Evolutionary conservation across 2,113 vertebrate species (phyloP).

Genomic region (Oryctolagus cuniculus): mOryCun1.1 NC_091436.1:155849501-155850000

Average conservation of each 20-base stretch:
- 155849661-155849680: not conserved
- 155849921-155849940: not conserved
- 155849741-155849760: not conserved
- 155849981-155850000: not conserved
- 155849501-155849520: not conserved
- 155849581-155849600: not conserved
- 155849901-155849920: not conserved
- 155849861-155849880: not conserved
- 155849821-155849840: not conserved
- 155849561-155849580: not conserved
- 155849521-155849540: not conserved
- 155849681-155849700: not conserved
- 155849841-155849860: not conserved
- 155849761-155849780: not conserved
- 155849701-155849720: not conserved
- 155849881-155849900: not conserved
- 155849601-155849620: not conserved
- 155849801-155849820: not conserved
- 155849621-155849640: too few species aligned
- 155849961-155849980: not conserved
- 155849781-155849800: not conserved
- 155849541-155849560: not conserved
- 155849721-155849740: not conserved
- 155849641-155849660: too few species aligned
- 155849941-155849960: not conserved